These are phyloP conservation scores for Noctuana brunneofusca DNA, from an alignment of 2,888 invertebrate genomes.

Conservation along the genomic window DNA sequence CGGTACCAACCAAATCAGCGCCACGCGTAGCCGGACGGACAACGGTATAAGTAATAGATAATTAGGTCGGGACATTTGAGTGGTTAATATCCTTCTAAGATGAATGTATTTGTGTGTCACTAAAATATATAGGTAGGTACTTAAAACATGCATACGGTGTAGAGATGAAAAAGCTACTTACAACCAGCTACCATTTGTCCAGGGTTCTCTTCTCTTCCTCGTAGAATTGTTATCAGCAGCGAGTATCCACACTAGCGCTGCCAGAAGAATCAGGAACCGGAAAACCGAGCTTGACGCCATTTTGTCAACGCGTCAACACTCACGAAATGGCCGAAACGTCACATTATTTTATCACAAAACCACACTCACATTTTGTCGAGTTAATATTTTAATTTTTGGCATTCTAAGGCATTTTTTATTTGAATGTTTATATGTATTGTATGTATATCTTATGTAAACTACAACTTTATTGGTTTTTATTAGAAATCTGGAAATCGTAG, in stretches of 20 bases:
- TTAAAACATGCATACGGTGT: neutral
- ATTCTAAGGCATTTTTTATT: neutral
- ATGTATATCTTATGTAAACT: too few species aligned
- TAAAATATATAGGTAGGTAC: too few species aligned
- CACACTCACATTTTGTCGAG: neutral
- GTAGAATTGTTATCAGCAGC: slow-evolving; percentile 50
- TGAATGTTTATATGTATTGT: neutral
- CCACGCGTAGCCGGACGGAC: too few species aligned
- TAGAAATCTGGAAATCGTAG: too few species aligned
- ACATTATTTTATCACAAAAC: slow-evolving; percentile 15
- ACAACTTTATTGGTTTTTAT: too few species aligned
- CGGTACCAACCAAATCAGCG: too few species aligned
- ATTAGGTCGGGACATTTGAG: too few species aligned
- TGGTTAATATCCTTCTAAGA: too few species aligned
- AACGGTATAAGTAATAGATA: too few species aligned
- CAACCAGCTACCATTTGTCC: slow-evolving; percentile 78
- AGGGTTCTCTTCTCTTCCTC: slow-evolving; percentile 55
- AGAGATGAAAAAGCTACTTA: slow-evolving; percentile 52
- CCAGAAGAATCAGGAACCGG: slow-evolving; percentile 62
- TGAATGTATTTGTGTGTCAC: too few species aligned
- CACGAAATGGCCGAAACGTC: slow-evolving; percentile 42
- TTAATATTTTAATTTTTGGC: neutral
- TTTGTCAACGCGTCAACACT: slow-evolving; percentile 41
- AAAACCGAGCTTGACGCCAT: slow-evolving; percentile 69
- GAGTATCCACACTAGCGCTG: slow-evolving; percentile 65